Percentiles rank a stretch among this genome's conserved stretches.
Conservation (phyloP, 2,113 vertebrate species). For the Vidua macroura region DNA sequence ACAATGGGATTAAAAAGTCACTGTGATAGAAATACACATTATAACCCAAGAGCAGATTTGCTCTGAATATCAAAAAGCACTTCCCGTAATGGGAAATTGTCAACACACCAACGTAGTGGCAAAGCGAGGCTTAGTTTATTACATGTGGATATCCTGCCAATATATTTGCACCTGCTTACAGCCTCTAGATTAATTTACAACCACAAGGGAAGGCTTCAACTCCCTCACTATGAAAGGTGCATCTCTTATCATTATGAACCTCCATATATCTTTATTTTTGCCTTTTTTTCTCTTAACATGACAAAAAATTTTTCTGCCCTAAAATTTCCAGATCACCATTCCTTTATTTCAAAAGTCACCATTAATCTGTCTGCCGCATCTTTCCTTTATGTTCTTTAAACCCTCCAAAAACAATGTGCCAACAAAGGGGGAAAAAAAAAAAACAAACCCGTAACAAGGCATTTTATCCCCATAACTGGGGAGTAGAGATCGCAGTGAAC, state of each 20-base stretch:
- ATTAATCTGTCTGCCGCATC: neutral
- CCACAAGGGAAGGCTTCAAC: neutral
- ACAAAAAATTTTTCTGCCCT: neutral
- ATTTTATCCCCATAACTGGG: neutral
- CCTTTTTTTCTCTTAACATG: neutral
- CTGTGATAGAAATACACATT: neutral
- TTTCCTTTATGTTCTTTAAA: constrained; percentile 7
- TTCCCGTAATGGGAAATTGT: constrained; percentile 10
- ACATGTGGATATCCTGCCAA: constrained; percentile 66
- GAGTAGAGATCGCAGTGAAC: neutral
- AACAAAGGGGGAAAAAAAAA: neutral
- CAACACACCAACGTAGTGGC: neutral
- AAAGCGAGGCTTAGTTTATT: constrained; percentile 60
- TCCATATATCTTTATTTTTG: neutral
- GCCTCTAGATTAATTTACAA: constrained; percentile 55
- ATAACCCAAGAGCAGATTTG: neutral
- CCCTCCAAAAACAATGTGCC: neutral
- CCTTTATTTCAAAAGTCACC: neutral
- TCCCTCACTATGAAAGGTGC: neutral
- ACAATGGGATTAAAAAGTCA: neutral
- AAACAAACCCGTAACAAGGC: neutral
- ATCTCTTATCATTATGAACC: neutral
- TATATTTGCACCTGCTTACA: constrained; percentile 65
- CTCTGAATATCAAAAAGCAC: neutral
- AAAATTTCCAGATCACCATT: neutral